Base-by-base conservation (phyloP, 2,888 invertebrate species). In the Tetragnatha montana region DNA sequence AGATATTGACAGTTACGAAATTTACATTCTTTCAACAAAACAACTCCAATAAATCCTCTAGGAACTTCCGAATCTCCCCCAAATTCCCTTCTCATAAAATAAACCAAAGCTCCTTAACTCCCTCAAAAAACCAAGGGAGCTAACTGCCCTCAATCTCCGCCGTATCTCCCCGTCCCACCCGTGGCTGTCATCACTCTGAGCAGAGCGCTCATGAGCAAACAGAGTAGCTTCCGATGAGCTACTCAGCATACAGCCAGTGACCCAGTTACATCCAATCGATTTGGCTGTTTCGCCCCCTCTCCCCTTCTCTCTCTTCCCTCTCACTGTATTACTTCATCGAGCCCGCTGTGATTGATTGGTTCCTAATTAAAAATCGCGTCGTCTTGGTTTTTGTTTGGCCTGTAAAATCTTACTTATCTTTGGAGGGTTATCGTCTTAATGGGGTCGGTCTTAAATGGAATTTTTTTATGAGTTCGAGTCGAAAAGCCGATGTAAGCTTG, bases 201-300 rank as follows among this genome's bases (percentile, higher is more conserved):
- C 8, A 78, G 12, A 51, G 22, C 50, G 7, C 81, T 47, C 47
- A 68, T 83, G 75, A 83, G 75, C 83, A 83, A 83, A 83, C 83
- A 83, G 75, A 83, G 83, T 68, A 74, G 51, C n/a, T 75, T 83
- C 60, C 74, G 75, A 68, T 10, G 47, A 35, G 80, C 73, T 74
- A 86, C 86, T 86, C 80, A 80, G 70, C 71, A 86, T 86, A 80
- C 86, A 86, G 88, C 88, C 35, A 83, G 88, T 88, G 88, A 88
- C 88, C 88, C 88, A 88, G 82, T 88, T 88, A 88, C 88, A 82
- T 70, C 47, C 78, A 78, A 88, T 88, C 83, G 88, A 88, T 35
- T 35, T 35, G 35, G 35, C 35, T 35, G 35, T 35, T 88, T 88
- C 51, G 51, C 76, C 82, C 51, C 88, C 17, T 82, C 21, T 10